A percentile compares a stretch with the other conserved stretches of the same genome.
phyloP scores from a whole-genome alignment of 2,113 vertebrate species.

The Dasyurus viverrinus region DNA sequence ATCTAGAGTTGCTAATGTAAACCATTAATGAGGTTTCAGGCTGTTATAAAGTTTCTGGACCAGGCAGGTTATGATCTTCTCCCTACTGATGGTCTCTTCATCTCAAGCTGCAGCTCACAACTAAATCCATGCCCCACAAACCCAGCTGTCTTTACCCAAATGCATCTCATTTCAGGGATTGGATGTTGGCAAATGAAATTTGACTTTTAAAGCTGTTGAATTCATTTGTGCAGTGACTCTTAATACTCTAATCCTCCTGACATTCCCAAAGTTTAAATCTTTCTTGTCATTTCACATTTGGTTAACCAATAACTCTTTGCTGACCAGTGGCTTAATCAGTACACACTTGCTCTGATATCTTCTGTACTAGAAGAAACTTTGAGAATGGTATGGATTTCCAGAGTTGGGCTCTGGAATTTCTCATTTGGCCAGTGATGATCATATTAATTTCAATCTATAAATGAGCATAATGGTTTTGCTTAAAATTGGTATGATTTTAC shows the following conservation, averaged over 20 bases:
- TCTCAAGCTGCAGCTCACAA: background rate
- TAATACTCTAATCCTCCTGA: conserved; percentile 72
- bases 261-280: conserved; percentile 71
- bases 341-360: background rate
- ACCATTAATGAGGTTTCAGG: background rate
- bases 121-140: background rate
- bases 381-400: background rate
- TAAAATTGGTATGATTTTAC: background rate
- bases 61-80: background rate
- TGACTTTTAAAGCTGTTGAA: conserved; percentile 43
- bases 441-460: background rate
- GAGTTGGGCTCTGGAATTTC: background rate
- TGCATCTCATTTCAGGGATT: conserved; percentile 52
- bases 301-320: conserved; percentile 62
- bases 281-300: conserved; percentile 71
- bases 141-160: conserved; percentile 8
- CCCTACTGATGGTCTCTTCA: background rate
- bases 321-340: background rate
- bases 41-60: background rate
- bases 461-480: background rate
- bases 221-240: conserved; percentile 56
- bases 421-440: background rate
- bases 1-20: background rate
- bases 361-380: background rate
- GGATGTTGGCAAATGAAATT: conserved; percentile 67